Base-by-base conservation (phyloP, 2,888 invertebrate genomes). In the Eledona agricola region DNA sequence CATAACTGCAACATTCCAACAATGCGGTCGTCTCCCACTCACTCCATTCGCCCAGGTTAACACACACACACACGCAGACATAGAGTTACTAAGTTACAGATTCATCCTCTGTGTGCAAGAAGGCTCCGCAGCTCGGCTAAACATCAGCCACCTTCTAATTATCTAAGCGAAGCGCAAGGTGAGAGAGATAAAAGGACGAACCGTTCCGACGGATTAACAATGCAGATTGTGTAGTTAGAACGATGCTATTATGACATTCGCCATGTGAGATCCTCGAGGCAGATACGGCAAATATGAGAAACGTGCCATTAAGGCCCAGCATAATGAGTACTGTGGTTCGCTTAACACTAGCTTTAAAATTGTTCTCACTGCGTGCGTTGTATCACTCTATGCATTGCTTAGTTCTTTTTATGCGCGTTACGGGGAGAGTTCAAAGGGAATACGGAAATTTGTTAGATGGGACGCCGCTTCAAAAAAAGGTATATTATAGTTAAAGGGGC, bases 1-100 rank as follows among this genome's bases (percentile, higher is more conserved):
- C 54, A 49, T 40, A 54, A 49, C 42, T 42, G 47, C 42, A 54
- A 54, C 54, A 54, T 54, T 54, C 49, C 54, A 49, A 54, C 54
- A 54, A 54, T 49, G 54, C 43, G 49, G 35, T 49, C 43, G 12
- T 35, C 46, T 47, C 49, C 42, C 53, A 42, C 47, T 31, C 43
- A 19, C 42, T 12, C 38, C 31, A 32, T 32, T 40, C 32, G 32
- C 40, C 11, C 40, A 38, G 28, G 49, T 28, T 13, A 49, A 31
- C 40, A 28, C 22, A 34, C 50, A 40, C 32, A 25, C 38, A 16
- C 22, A 25, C 22, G 23, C 23, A 37, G 9, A 20, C 20, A 12
- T 34, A 4, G 23, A 26, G 26, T n/a, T n/a, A n/a, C n/a, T n/a
- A n/a, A 52, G 31, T 32, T 38, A 46, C 45, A 26, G 54, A 49